A percentile compares a stretch with the other conserved stretches of the same genome.
These are phyloP conservation scores for Melitaea athalia DNA, from an alignment of 2,888 invertebrate genomes.

Conservation along the genomic window DNA sequence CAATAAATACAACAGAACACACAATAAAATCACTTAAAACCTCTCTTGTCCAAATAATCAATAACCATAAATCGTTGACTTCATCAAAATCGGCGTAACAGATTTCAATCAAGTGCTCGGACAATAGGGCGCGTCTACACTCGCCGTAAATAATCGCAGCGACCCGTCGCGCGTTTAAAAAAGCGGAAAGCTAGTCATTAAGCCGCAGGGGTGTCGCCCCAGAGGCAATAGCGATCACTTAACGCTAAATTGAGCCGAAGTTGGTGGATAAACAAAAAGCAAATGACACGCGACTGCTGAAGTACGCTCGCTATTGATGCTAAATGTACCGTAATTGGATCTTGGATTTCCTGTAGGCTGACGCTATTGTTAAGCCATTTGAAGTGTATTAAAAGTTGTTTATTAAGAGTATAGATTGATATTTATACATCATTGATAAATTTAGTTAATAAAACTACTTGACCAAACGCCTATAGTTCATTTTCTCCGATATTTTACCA, in stretches of 20 bases:
- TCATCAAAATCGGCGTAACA: constrained; percentile 53
- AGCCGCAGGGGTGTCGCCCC: constrained; percentile 59
- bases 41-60: constrained; percentile 37
- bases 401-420: background rate
- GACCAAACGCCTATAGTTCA: background rate
- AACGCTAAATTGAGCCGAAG: constrained; percentile 74
- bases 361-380: constrained; percentile 41
- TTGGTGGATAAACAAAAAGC: constrained; percentile 72
- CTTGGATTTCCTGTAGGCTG: constrained; percentile 61
- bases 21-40: constrained; percentile 32
- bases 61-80: constrained; percentile 35
- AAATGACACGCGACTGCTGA: constrained; percentile 62
- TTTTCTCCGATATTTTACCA: background rate
- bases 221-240: constrained; percentile 61
- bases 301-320: constrained; percentile 59
- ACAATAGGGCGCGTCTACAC: constrained; percentile 61
- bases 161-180: constrained; percentile 63
- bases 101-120: constrained; percentile 63
- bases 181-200: constrained; percentile 60
- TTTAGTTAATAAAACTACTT: background rate
- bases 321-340: constrained; percentile 77
- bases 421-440: background rate
- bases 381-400: constrained; percentile 29
- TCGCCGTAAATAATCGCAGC: constrained; percentile 61
- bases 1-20: constrained; percentile 15